A percentile compares a stretch with the other conserved stretches of the same genome.
phyloP scores from a whole-genome alignment of 2,113 vertebrate genomes.

The Ptilorrhoa leucosticta region DNA sequence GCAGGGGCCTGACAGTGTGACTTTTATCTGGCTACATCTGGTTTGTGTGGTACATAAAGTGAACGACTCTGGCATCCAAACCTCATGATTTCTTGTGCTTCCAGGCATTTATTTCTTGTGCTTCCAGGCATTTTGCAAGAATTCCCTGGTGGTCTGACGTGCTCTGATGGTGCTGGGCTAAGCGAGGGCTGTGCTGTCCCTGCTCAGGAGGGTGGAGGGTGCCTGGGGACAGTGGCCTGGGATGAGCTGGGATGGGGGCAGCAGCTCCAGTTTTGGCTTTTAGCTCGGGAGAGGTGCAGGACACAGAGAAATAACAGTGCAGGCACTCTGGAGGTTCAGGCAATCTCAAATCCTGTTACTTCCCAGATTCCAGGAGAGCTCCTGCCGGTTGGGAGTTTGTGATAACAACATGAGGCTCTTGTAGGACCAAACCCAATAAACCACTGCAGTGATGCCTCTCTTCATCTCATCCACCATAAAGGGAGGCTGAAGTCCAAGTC shows the following conservation, averaged over 20 bases:
- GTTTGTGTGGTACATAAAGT: not conserved
- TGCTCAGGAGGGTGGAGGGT: not conserved
- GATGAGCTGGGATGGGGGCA: not conserved
- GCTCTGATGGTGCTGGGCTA: not conserved
- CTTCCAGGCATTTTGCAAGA: not conserved
- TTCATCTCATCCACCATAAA: fast-evolving
- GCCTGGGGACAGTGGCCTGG: not conserved
- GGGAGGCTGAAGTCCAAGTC: not conserved
- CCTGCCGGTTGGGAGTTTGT: not conserved
- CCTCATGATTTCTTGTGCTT: not conserved
- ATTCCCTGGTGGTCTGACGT: not conserved
- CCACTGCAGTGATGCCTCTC: not conserved
- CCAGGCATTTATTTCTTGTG: not conserved
- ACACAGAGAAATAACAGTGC: not conserved
- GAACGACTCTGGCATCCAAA: not conserved
- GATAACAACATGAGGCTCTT: not conserved
- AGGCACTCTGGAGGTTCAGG: not conserved
- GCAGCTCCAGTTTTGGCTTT: not conserved
- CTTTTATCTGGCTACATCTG: not conserved
- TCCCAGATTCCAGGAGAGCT: not conserved
- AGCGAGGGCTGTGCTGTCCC: not conserved
- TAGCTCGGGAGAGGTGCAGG: not conserved
- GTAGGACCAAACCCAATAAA: not conserved
- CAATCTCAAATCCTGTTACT: not conserved
- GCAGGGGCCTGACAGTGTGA: not conserved